Percentiles rank a stretch among this genome's conserved stretches.
Evolutionary conservation across 1,140 invertebrate genomes (phyloP).

Genomic region (Brachionus paranguensis): DNA sequence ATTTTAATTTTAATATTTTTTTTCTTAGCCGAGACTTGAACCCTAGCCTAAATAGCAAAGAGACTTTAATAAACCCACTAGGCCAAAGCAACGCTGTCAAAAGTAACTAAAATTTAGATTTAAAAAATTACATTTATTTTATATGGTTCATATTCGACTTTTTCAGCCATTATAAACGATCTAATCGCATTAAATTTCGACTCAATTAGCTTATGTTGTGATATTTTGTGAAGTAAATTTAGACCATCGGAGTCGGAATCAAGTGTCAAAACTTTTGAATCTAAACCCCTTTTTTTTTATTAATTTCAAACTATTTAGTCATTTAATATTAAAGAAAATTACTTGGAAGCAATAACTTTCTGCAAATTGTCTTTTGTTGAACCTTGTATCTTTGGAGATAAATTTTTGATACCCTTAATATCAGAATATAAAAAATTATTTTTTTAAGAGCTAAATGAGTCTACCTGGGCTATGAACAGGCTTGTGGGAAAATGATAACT

Average conservation of each 20-base stretch:
- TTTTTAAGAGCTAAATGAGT: not conserved
- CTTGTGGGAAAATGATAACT: not conserved
- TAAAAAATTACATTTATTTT: constrained; percentile 48
- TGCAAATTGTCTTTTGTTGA: constrained; percentile 69
- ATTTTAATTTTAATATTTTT: not conserved
- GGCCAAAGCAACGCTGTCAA: not conserved
- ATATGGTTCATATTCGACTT: constrained; percentile 63
- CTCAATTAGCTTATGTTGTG: constrained; percentile 69
- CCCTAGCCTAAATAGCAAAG: not conserved
- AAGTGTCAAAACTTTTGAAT: constrained; percentile 71
- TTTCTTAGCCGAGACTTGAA: not conserved
- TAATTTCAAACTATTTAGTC: not conserved
- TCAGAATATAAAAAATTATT: not conserved
- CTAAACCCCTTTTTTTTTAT: constrained; percentile 60
- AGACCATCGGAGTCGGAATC: constrained; percentile 71
- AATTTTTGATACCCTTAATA: constrained; percentile 9
- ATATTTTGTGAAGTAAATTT: constrained; percentile 71
- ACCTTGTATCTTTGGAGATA: constrained; percentile 60
- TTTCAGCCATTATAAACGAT: constrained; percentile 73
- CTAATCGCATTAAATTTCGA: constrained; percentile 70
- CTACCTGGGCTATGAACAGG: constrained; percentile 9
- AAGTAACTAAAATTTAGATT: not conserved
- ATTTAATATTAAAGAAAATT: not conserved
- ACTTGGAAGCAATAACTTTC: constrained; percentile 68
- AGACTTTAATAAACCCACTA: not conserved